Conservation (phyloP, 2,888 invertebrate genomes). For the Polietes domitor region DNA sequence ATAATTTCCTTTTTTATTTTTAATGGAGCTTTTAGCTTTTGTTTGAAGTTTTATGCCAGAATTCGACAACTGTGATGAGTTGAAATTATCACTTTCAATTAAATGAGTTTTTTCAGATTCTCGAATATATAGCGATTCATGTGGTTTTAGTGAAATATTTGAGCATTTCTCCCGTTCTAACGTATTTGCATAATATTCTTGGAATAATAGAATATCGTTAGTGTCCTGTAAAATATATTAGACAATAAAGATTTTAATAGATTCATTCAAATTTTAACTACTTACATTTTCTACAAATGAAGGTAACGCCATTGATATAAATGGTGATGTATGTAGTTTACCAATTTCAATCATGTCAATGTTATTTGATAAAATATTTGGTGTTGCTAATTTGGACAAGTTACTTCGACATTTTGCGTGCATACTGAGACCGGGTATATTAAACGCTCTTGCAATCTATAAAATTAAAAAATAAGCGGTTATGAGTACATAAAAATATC, state of each 20-base stretch:
- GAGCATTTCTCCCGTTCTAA: background rate
- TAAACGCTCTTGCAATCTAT: background rate
- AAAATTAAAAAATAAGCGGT: too few relatives aligned
- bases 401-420: too few relatives aligned
- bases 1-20: constrained; percentile 1
- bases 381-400: background rate
- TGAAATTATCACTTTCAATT: background rate
- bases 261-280: too few relatives aligned
- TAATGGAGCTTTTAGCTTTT: background rate
- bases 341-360: background rate
- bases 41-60: background rate
- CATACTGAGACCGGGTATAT: background rate
- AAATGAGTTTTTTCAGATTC: background rate
- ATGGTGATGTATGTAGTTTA: background rate
- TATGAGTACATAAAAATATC: too few relatives aligned
- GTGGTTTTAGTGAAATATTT: background rate
- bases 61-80: background rate
- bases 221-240: background rate
- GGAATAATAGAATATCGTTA: background rate
- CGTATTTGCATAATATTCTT: background rate
- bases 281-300: too few relatives aligned
- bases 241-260: background rate
- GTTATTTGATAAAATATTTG: background rate
- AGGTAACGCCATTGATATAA: too few relatives aligned
- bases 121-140: background rate